A percentile compares a stretch with the other conserved stretches of the same genome.
Conservation (phyloP, 2,113 vertebrate genomes). For the Hemicordylus capensis region DNA sequence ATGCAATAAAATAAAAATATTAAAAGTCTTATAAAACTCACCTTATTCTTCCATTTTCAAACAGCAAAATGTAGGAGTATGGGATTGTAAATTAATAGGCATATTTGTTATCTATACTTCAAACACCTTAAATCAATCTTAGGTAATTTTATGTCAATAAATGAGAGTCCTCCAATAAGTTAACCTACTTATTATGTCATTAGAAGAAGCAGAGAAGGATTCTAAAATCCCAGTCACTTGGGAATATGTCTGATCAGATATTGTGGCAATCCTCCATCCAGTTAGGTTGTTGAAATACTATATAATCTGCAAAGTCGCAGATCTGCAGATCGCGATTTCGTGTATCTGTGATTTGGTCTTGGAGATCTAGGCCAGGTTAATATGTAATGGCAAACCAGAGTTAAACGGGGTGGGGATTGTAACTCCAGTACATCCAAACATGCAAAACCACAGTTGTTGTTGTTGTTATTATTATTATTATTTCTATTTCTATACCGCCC, state of each 20-base stretch:
- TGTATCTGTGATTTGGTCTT: no score
- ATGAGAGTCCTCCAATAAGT: no score
- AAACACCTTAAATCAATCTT: not conserved
- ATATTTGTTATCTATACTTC: not conserved
- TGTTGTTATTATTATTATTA: no score
- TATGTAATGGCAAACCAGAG: no score
- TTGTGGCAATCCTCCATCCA: not conserved
- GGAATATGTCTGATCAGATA: not conserved
- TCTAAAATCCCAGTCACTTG: not conserved
- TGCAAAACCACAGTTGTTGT: no score
- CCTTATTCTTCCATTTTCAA: constrained; percentile 20
- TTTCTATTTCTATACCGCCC: no score
- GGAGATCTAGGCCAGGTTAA: no score
- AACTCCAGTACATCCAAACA: no score
- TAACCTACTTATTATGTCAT: not conserved
- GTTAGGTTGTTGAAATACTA: not conserved
- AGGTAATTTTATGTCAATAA: not conserved
- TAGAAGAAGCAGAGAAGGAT: not conserved
- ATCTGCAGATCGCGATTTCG: no score
- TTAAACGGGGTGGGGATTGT: no score
- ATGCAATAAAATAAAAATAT: not conserved
- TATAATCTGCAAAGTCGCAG: no score
- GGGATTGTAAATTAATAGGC: not conserved
- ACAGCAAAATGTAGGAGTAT: constrained; percentile 7
- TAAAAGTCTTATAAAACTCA: not conserved